Base-by-base conservation (phyloP, 2,888 invertebrate species). In the Chymomyza fuscimana region DNA sequence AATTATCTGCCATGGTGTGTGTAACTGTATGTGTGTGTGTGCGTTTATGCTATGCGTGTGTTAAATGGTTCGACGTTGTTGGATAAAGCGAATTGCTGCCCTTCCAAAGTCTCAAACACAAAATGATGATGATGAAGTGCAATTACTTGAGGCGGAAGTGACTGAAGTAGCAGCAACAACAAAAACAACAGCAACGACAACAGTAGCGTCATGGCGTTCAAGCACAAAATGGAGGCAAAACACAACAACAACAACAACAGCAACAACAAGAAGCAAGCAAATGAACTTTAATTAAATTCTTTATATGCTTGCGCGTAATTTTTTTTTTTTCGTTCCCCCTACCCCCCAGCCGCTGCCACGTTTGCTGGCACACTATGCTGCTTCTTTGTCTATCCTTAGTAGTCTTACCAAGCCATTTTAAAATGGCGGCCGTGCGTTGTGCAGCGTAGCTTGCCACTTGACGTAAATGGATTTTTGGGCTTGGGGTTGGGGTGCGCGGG, bases 281-380 rank as follows among this genome's bases (percentile, higher is more conserved):
- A 82, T 87, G 82, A 82, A 82, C 87, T 82, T 82, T 82, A 82
- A 82, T 82, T 82, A 82, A 82, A 82, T 82, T 82, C 87, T 82
- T 87, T 75, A 77, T 85, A 85, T 74, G 74, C 77, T 73, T 65
- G 67, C 69, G 73, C 80, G 80, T 86, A 81, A 70, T 76, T 76
- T 56, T 63, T 64, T 67, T 22, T 19, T n/a, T 54, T 54, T 19
- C 19, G 25, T 4, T 15, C 1, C 16, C 2, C 19, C 15, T 19
- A 10, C 19, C 16, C 52, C 12, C 52, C 16, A 6, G 1, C 51
- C 51, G 6, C n/a, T n/a, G n/a, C n/a, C n/a, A n/a, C n/a, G n/a
- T n/a, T 51, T 5, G 6, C 51, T 6, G 1, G 2, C 4, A 4
- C n/a, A 12, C 54, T n/a, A 22, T 54, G 54, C 12, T 54, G 54